Percentiles rank a stretch among this genome's conserved stretches.
Evolutionary conservation across 1,140 invertebrate genomes (phyloP).

Genomic region (Capitella teleta): DNA sequence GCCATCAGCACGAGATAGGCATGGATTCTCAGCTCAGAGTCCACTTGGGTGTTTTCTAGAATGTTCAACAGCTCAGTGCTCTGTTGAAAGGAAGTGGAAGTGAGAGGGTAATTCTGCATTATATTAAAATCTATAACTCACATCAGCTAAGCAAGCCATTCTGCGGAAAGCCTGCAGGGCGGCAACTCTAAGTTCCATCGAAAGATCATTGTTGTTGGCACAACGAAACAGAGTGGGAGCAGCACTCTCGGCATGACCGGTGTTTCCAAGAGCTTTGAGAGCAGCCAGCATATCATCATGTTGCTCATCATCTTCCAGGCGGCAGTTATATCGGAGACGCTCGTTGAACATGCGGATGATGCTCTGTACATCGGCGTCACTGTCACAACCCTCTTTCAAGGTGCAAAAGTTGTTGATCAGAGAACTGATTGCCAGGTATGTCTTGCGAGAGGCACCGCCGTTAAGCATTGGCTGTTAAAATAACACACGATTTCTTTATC

Average conservation of each 20-base stretch:
- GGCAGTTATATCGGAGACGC: conserved; percentile 45
- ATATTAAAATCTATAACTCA: too few relatives aligned
- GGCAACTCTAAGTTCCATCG: conserved; percentile 60
- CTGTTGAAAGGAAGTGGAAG: too few relatives aligned
- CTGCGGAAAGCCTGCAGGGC: conserved; percentile 66
- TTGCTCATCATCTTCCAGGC: conserved; percentile 45
- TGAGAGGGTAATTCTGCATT: too few relatives aligned
- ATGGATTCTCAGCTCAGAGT: conserved; percentile 73
- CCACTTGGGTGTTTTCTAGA: conserved; percentile 58
- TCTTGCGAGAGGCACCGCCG: conserved; percentile 14
- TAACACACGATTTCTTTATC: too few relatives aligned
- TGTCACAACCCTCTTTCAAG: conserved; percentile 29
- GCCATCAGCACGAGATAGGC: conserved; percentile 80
- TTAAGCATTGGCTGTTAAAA: background rate
- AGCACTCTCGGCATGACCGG: conserved; percentile 57
- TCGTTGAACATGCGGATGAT: conserved; percentile 46
- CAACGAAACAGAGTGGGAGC: conserved; percentile 54
- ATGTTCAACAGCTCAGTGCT: conserved; percentile 44
- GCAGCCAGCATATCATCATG: conserved; percentile 63
- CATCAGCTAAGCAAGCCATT: conserved; percentile 53
- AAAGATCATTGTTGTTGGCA: conserved; percentile 51
- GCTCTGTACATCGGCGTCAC: conserved; percentile 42
- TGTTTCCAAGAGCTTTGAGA: conserved; percentile 78
- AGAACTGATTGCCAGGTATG: conserved; percentile 42
- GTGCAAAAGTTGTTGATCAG: conserved; percentile 45